Percentiles rank a stretch among this genome's conserved stretches.
Conservation (phyloP, 1,140 invertebrate genomes). For the Aporrectodea caliginosa region DNA sequence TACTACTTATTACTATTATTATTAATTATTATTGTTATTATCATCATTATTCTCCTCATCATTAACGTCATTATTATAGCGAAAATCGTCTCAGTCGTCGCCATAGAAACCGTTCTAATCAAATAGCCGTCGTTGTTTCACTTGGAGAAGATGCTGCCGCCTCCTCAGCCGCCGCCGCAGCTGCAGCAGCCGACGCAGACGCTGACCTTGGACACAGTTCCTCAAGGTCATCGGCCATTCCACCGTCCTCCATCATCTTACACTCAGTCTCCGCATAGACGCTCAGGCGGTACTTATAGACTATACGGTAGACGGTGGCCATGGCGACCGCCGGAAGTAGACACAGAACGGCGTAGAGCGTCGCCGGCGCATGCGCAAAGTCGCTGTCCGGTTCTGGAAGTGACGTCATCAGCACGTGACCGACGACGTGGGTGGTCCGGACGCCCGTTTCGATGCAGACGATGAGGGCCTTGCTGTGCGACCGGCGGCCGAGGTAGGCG, state of each 20-base stretch:
- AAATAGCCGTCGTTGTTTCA: too few relatives aligned
- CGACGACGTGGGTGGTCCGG: constrained; percentile 12
- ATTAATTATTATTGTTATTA: too few relatives aligned
- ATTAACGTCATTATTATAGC: too few relatives aligned
- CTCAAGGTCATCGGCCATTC: neutral
- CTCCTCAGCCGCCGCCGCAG: too few relatives aligned
- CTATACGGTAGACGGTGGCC: constrained; percentile 6
- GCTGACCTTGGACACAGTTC: neutral
- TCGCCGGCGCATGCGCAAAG: constrained; percentile 3
- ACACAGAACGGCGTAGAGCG: neutral
- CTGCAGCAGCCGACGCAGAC: neutral
- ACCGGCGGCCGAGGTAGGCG: neutral
- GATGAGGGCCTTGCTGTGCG: constrained; percentile 7
- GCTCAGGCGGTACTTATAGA: neutral
- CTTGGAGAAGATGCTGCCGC: too few relatives aligned
- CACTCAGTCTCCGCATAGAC: constrained; percentile 6
- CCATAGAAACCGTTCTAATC: too few relatives aligned
- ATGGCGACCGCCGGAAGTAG: constrained; percentile 13
- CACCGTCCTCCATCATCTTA: neutral
- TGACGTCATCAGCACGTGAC: constrained; percentile 7
- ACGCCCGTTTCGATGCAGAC: constrained; percentile 7
- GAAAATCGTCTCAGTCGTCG: too few relatives aligned
- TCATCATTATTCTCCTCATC: too few relatives aligned
- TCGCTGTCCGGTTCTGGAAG: constrained; percentile 15
- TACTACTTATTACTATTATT: too few relatives aligned